These are phyloP conservation scores for Amaurobius ferox DNA, from an alignment of 2,888 invertebrate genomes.

Conservation along the genomic window DNA sequence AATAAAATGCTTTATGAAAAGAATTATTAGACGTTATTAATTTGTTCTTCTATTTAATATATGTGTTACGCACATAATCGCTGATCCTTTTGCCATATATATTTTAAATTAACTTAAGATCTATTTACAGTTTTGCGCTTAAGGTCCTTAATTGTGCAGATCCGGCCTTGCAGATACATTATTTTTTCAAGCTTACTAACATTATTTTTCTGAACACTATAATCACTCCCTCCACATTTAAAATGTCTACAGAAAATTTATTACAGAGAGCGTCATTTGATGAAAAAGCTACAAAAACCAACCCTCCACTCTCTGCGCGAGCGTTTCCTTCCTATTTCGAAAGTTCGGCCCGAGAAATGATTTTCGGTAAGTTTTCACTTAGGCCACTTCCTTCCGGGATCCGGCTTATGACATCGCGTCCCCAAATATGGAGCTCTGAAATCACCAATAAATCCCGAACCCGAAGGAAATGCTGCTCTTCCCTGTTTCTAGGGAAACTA, in stretches of 20 bases:
- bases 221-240: too few species aligned
- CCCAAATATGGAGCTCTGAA: slow-evolving; percentile 24
- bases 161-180: too few species aligned
- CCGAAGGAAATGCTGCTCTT: slow-evolving; percentile 21
- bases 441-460: slow-evolving; percentile 43
- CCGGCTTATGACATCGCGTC: slow-evolving; percentile 38
- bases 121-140: too few species aligned
- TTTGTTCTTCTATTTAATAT: too few species aligned
- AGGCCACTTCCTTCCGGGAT: slow-evolving; percentile 44
- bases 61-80: too few species aligned
- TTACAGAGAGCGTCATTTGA: neutral
- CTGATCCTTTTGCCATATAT: too few species aligned
- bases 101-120: too few species aligned
- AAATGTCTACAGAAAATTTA: neutral
- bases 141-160: too few species aligned
- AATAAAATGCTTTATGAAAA: too few species aligned
- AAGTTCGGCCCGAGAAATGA: slow-evolving; percentile 44
- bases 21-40: too few species aligned
- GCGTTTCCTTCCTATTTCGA: slow-evolving; percentile 39
- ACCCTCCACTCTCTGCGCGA: neutral
- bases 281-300: neutral
- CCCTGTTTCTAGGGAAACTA: slow-evolving; percentile 31
- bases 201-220: too few species aligned
- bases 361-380: slow-evolving; percentile 51
- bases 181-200: too few species aligned